phyloP scores from a whole-genome alignment of 2,797 vertebrate species.

The Acrossocheilus wenchowensis region DNA sequence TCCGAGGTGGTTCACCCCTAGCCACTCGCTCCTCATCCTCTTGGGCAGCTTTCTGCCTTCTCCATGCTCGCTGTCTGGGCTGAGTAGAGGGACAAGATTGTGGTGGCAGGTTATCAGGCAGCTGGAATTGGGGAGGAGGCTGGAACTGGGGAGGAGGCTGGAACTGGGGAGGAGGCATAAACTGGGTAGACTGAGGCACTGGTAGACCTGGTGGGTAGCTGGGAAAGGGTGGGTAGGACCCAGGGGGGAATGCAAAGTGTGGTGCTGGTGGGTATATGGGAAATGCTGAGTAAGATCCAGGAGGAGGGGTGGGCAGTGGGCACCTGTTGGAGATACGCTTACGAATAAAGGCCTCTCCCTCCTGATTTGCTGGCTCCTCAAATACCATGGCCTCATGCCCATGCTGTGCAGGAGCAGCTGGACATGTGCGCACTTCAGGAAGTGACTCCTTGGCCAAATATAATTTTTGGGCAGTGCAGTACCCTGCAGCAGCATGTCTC shows the following conservation, averaged over 20 bases:
- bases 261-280: background rate
- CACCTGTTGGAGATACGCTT: background rate
- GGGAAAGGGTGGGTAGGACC: background rate
- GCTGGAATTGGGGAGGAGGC: background rate
- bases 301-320: background rate
- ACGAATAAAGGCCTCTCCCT: background rate
- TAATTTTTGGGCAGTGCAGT: no score
- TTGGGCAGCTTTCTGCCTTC: background rate
- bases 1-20: background rate
- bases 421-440: background rate
- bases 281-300: background rate
- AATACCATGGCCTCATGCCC: background rate
- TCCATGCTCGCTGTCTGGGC: background rate
- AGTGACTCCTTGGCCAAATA: background rate
- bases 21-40: background rate
- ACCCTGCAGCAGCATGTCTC: no score
- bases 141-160: no score
- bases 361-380: background rate
- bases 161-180: background rate
- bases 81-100: background rate
- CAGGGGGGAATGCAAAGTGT: background rate
- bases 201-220: background rate
- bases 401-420: background rate
- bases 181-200: background rate
- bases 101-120: background rate